phyloP scores from a whole-genome alignment of 2,113 vertebrate genomes.

The Sturnus vulgaris region DNA sequence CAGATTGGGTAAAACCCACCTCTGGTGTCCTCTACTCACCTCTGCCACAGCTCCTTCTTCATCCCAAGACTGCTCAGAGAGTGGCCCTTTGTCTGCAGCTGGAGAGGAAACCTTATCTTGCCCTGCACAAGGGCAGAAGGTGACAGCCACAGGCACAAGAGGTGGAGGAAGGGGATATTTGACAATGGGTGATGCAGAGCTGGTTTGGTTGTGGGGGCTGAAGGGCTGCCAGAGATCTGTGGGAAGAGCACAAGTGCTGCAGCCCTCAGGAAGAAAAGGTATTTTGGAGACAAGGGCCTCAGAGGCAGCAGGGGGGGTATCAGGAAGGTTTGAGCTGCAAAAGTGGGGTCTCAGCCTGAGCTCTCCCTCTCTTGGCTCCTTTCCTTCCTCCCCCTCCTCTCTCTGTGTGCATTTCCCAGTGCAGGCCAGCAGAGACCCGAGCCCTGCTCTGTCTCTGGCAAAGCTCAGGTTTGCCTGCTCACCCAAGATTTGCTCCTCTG shows the following conservation, averaged over 20 bases:
- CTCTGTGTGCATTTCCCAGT: not conserved
- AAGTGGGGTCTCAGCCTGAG: not conserved
- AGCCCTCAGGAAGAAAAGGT: not conserved
- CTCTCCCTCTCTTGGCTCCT: not conserved
- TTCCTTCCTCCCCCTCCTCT: not conserved
- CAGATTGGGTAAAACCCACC: rapidly evolving
- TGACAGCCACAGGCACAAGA: not conserved
- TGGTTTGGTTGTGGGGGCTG: rapidly evolving
- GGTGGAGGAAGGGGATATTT: not conserved
- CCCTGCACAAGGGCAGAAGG: not conserved
- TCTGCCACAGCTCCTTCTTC: not conserved
- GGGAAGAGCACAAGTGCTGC: not conserved
- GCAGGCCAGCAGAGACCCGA: not conserved
- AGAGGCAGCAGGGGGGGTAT: not conserved
- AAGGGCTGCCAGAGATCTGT: not conserved
- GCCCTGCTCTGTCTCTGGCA: not conserved
- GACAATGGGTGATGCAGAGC: not conserved
- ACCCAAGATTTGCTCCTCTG: not conserved
- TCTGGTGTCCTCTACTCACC: not conserved
- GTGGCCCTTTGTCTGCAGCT: not conserved
- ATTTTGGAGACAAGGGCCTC: not conserved
- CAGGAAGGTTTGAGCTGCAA: not conserved
- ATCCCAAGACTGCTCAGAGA: rapidly evolving
- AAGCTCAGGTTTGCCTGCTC: not conserved
- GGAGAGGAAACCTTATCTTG: not conserved